Conservation (phyloP, 2,113 vertebrate species). For the Pseudorectes ferrugineus region DNA sequence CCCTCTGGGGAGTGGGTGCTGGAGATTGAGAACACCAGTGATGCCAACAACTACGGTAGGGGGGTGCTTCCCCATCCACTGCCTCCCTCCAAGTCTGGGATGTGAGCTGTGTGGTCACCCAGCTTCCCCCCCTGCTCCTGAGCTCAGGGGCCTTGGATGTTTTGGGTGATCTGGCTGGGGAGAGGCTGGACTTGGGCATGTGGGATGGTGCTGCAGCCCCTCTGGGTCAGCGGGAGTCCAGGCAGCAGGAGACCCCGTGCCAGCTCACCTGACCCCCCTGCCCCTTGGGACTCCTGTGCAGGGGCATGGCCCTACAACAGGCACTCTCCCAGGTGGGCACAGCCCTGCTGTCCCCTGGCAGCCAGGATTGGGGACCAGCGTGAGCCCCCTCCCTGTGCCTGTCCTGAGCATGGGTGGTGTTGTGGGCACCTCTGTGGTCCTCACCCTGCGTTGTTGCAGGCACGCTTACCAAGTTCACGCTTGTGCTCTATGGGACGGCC, state of each 20-base stretch:
- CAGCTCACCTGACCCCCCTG: neutral
- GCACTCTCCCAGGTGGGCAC: neutral
- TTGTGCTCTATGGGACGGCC: conserved; percentile 89
- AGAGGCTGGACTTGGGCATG: neutral
- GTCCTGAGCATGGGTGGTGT: accelerated
- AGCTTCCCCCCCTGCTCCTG: accelerated
- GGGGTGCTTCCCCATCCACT: neutral
- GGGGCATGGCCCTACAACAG: accelerated
- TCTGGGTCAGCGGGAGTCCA: accelerated
- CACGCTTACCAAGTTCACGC: conserved; percentile 88
- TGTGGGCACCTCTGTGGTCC: accelerated
- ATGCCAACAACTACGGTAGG: conserved; percentile 90
- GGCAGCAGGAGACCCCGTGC: neutral
- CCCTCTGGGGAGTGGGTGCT: conserved; percentile 87
- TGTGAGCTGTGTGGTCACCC: accelerated
- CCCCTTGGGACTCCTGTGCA: neutral
- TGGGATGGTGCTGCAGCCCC: neutral
- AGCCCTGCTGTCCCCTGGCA: neutral
- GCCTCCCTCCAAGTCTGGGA: neutral
- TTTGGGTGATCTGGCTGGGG: neutral
- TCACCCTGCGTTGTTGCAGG: conserved; percentile 59
- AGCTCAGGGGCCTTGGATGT: neutral
- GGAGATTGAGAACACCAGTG: conserved; percentile 90
- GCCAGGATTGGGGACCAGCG: accelerated
- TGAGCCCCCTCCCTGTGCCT: neutral